These are phyloP conservation scores for Harpalus rubripes DNA, from an alignment of 2,888 invertebrate species.

Conservation along the genomic window DNA sequence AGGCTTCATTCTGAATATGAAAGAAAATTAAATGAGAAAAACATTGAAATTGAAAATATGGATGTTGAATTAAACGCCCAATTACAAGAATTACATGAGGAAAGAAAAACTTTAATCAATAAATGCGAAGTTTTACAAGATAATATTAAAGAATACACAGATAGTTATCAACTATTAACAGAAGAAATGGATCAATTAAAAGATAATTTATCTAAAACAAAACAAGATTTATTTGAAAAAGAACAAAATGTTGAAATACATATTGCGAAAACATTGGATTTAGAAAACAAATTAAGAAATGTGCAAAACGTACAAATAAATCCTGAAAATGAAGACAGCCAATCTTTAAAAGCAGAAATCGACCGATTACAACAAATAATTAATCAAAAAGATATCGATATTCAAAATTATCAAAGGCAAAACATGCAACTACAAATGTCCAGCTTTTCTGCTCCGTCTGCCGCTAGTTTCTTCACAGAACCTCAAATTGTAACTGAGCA, in stretches of 20 bases:
- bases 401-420: slow-evolving; percentile 76
- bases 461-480: neutral
- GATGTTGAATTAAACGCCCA: slow-evolving; percentile 79
- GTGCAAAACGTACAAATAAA: neutral
- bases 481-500: slow-evolving; percentile 13
- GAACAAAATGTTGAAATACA: slow-evolving; percentile 24
- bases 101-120: slow-evolving; percentile 74
- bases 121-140: slow-evolving; percentile 77
- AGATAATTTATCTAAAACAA: slow-evolving; percentile 14
- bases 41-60: slow-evolving; percentile 78
- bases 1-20: slow-evolving; percentile 76
- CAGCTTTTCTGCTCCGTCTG: slow-evolving; percentile 24
- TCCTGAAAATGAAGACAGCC: neutral
- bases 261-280: slow-evolving; percentile 19
- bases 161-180: slow-evolving; percentile 69
- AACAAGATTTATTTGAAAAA: slow-evolving; percentile 19
- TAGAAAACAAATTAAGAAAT: slow-evolving; percentile 32
- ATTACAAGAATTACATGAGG: slow-evolving; percentile 73
- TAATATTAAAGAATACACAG: slow-evolving; percentile 72
- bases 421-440: slow-evolving; percentile 75
- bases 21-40: slow-evolving; percentile 75
- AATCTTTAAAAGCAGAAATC: slow-evolving; percentile 39
- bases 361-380: slow-evolving; percentile 64
- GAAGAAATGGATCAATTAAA: slow-evolving; percentile 70
- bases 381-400: slow-evolving; percentile 78